These are phyloP conservation scores for Liposcelis brunnea DNA, from an alignment of 2,888 invertebrate genomes.

Conservation along the genomic window DNA sequence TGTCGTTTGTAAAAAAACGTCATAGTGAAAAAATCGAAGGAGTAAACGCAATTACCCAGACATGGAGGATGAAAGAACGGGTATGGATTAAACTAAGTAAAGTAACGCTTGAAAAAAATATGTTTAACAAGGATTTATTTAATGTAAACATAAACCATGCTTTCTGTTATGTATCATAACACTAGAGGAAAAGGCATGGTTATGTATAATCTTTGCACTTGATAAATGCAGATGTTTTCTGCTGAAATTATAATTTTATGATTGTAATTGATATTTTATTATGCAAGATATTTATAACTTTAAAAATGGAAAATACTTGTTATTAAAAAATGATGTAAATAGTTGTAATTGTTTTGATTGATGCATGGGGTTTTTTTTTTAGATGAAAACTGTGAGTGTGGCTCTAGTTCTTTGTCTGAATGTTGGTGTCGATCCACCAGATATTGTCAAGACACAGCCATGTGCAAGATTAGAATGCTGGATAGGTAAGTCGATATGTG, in stretches of 20 bases:
- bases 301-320: too few relatives aligned
- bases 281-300: too few relatives aligned
- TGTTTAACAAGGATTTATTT: too few relatives aligned
- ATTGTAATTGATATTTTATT: too few relatives aligned
- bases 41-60: constrained; percentile 45
- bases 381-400: constrained; percentile 99
- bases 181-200: too few relatives aligned
- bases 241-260: background rate
- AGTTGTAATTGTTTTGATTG: too few relatives aligned
- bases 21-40: constrained; percentile 57
- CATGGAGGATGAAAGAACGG: constrained; percentile 88
- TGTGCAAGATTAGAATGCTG: constrained; percentile 93
- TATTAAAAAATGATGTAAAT: too few relatives aligned
- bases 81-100: constrained; percentile 37
- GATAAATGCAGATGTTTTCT: constrained; percentile 6
- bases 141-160: too few relatives aligned
- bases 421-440: constrained; percentile 99
- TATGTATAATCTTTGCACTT: too few relatives aligned
- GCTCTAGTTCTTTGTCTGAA: constrained; percentile 94
- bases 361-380: constrained; percentile 21
- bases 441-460: constrained; percentile 91
- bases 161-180: too few relatives aligned
- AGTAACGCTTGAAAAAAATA: too few relatives aligned
- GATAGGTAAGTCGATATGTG: constrained; percentile 55
- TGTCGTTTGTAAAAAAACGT: constrained; percentile 54